Conservation (phyloP, 1,140 invertebrate species). For the Amphibalanus amphitrite region DNA sequence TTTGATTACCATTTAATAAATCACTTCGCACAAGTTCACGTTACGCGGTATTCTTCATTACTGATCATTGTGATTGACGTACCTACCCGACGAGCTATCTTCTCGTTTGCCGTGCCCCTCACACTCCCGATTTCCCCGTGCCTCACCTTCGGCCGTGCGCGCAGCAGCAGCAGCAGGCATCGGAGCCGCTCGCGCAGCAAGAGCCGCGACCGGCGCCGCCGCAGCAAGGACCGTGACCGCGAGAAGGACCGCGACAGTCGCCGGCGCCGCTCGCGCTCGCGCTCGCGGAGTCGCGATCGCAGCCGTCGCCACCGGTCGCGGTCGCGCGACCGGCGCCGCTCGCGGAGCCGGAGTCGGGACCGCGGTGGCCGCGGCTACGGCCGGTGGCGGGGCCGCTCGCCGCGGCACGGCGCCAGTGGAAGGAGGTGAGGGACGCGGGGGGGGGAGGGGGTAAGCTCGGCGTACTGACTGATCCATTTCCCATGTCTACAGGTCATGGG, state of each 20-base stretch:
- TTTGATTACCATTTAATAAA: no score
- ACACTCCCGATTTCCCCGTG: neutral
- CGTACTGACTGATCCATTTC: no score
- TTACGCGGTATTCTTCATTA: no score
- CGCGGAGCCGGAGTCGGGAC: slow-evolving; percentile 10
- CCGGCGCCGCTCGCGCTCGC: neutral
- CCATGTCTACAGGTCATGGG: no score
- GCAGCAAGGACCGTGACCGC: neutral
- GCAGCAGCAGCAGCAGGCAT: neutral
- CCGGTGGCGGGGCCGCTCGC: slow-evolving; percentile 1
- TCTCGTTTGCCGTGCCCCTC: neutral
- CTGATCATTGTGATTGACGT: no score
- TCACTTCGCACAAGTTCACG: no score
- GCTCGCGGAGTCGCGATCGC: neutral
- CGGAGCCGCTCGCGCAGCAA: neutral
- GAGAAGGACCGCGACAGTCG: neutral
- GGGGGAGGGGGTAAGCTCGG: slow-evolving; percentile 22
- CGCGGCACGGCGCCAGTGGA: slow-evolving; percentile 11
- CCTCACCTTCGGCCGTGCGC: neutral
- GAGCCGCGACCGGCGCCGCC: neutral
- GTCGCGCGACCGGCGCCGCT: slow-evolving; percentile 5
- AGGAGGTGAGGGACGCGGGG: slow-evolving; percentile 6
- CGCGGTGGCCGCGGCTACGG: neutral
- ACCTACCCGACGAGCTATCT: no score
- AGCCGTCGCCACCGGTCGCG: neutral